phyloP scores from a whole-genome alignment of 2,113 vertebrate genomes.

The Saccopteryx bilineata region DNA sequence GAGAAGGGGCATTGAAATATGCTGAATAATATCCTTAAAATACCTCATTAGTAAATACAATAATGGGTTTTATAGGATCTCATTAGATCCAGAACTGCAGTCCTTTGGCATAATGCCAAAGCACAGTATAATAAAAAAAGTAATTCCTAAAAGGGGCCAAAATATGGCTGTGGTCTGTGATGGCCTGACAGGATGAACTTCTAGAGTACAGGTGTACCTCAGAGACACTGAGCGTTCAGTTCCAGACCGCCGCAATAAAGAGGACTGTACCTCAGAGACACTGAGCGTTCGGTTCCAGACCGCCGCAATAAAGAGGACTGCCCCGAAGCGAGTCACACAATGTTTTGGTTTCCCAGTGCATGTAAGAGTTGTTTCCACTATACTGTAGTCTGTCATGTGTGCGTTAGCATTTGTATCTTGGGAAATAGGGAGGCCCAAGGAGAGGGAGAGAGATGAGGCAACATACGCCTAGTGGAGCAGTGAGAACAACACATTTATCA shows the following conservation, averaged over 20 bases:
- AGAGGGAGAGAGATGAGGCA: not conserved
- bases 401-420: not conserved
- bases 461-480: not conserved
- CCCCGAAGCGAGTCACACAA: not conserved
- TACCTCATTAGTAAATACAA: not conserved
- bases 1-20: not conserved
- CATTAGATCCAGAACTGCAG: not conserved
- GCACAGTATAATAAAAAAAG: not conserved
- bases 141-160: not conserved
- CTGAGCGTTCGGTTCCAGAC: not conserved
- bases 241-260: not conserved
- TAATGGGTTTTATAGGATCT: not conserved
- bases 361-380: not conserved
- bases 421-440: not conserved
- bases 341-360: not conserved
- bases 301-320: not conserved
- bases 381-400: not conserved
- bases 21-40: not conserved
- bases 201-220: not conserved
- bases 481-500: not conserved
- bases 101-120: not conserved
- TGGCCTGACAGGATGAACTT: not conserved
- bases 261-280: not conserved
- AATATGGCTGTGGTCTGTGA: not conserved
- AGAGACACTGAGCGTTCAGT: not conserved